Percentiles rank a stretch among this genome's conserved stretches.
Conservation (phyloP, 2,797 vertebrate genomes). For the Manis crassicaudata region DNA sequence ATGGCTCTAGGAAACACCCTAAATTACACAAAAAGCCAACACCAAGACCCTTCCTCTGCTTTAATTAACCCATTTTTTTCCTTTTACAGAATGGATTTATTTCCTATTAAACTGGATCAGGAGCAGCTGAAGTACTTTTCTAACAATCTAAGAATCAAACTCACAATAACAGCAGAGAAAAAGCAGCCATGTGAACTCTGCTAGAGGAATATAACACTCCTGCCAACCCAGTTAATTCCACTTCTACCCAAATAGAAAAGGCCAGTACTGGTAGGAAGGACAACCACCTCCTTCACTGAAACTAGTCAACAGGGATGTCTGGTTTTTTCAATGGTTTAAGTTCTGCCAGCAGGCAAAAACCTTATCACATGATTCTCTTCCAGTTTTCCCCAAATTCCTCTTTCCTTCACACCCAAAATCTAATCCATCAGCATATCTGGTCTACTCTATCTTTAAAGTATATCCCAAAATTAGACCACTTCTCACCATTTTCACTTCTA, state of each 20-base stretch:
- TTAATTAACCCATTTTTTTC: neutral
- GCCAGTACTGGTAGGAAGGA: neutral
- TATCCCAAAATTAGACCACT: neutral
- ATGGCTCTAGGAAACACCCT: constrained; percentile 6
- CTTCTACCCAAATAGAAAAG: neutral
- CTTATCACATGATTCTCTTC: neutral
- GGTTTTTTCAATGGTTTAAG: neutral
- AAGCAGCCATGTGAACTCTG: neutral
- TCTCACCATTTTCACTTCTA: neutral
- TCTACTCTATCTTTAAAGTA: neutral
- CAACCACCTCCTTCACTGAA: neutral
- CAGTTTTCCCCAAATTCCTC: neutral
- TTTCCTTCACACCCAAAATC: neutral
- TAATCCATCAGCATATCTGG: neutral
- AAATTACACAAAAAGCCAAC: neutral
- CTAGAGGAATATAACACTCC: neutral
- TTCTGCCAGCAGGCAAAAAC: neutral
- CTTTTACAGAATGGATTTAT: neutral
- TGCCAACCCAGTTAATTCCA: neutral
- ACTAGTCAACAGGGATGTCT: neutral
- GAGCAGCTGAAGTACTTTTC: neutral
- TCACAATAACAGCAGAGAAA: neutral
- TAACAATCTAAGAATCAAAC: constrained; percentile 23
- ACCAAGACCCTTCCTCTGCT: constrained; percentile 2
- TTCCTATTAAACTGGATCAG: neutral